Evolutionary conservation across 2,797 vertebrate species (phyloP).

Genomic region (Alauda arvensis): DNA sequence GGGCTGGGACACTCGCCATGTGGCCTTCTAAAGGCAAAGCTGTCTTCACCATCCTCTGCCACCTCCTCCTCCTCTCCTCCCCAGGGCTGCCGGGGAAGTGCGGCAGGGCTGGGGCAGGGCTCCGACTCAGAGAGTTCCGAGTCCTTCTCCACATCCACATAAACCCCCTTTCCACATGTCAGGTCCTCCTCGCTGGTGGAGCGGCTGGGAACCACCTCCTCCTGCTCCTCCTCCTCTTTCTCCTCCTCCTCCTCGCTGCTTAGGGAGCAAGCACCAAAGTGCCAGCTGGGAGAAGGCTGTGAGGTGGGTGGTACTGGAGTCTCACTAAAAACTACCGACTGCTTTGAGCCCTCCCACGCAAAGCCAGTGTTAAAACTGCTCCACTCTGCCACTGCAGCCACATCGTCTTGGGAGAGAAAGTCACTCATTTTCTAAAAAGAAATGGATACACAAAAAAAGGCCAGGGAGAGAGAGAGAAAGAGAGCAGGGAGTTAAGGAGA

Average conservation of each 20-base stretch:
- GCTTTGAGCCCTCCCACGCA: constrained; percentile 63
- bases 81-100: constrained; percentile 35
- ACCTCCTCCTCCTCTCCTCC: constrained; percentile 33
- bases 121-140: constrained; percentile 22
- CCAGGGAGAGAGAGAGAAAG: constrained; percentile 31
- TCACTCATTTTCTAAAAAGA: constrained; percentile 74
- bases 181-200: constrained; percentile 48
- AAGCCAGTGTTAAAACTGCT: constrained; percentile 50
- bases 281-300: constrained; percentile 45
- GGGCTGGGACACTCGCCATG: constrained; percentile 45
- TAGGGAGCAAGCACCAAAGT: constrained; percentile 52
- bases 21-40: constrained; percentile 49
- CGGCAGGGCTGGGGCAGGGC: constrained; percentile 21
- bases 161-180: constrained; percentile 45
- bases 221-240: constrained; percentile 58
- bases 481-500: constrained; percentile 58
- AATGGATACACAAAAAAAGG: constrained; percentile 72
- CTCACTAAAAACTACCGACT: constrained; percentile 62
- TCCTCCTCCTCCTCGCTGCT: constrained; percentile 65
- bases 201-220: constrained; percentile 32
- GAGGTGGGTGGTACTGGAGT: constrained; percentile 36
- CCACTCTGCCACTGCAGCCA: constrained; percentile 67
- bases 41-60: constrained; percentile 66
- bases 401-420: constrained; percentile 68
- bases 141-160: constrained; percentile 46